Conservation (phyloP, 2,888 invertebrate genomes). For the Pachymerium ferrugineum region DNA sequence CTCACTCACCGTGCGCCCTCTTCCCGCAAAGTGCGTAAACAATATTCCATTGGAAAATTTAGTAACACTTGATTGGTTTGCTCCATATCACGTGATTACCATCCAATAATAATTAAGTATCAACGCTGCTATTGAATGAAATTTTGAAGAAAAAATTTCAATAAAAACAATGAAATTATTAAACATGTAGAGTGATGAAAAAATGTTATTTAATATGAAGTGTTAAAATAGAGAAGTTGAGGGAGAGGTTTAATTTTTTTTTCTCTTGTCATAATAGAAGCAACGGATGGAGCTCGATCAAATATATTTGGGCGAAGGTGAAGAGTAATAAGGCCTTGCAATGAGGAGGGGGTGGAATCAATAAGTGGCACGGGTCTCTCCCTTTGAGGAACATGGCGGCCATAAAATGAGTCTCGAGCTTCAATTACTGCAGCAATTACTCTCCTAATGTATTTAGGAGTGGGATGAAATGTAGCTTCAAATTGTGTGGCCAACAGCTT, state of each 20-base stretch:
- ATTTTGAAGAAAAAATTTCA: no score
- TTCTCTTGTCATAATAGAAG: not conserved
- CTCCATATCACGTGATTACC: not conserved
- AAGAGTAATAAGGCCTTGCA: not conserved
- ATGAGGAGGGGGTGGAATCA: constrained; percentile 2
- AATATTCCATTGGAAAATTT: not conserved
- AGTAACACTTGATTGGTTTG: not conserved
- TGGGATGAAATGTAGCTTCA: constrained; percentile 33
- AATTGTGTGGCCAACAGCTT: constrained; percentile 30
- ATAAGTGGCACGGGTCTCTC: constrained; percentile 20
- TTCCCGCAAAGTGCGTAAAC: not conserved
- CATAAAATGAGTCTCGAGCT: constrained; percentile 23
- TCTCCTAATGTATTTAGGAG: constrained; percentile 35
- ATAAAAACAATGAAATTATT: not conserved
- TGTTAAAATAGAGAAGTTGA: not conserved
- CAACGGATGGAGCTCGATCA: constrained; percentile 2
- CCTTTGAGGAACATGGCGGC: not conserved
- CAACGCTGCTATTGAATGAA: no score
- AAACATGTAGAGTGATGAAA: not conserved
- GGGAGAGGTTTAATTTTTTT: not conserved
- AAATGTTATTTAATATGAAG: not conserved
- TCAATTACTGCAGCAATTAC: constrained; percentile 30
- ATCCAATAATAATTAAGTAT: not conserved
- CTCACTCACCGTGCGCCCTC: not conserved
- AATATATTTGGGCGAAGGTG: constrained; percentile 2